Evolutionary conservation across 2,797 vertebrate species (phyloP).

Genomic region (Peromyscus attwateri): DNA sequence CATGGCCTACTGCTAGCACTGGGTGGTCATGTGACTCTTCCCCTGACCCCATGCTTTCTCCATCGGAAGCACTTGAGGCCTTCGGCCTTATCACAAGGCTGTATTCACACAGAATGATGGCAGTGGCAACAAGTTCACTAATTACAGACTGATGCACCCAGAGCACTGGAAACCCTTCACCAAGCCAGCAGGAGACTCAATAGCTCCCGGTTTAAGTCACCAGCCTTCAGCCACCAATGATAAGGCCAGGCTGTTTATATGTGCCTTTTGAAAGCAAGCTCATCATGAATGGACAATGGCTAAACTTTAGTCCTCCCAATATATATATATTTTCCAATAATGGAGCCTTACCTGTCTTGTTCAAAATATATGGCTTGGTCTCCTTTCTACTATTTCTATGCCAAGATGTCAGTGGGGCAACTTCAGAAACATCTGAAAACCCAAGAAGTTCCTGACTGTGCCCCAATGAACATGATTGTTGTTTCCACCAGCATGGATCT

Average conservation of each 20-base stretch:
- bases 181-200: neutral
- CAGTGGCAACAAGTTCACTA: neutral
- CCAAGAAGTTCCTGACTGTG: neutral
- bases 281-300: neutral
- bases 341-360: neutral
- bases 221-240: neutral
- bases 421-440: neutral
- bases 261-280: neutral
- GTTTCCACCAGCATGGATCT: neutral
- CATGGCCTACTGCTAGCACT: rapidly evolving
- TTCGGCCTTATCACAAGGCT: neutral
- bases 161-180: neutral
- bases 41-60: too few species aligned
- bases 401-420: neutral
- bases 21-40: too few species aligned
- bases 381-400: neutral
- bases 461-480: neutral
- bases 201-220: too few species aligned
- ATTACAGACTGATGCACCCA: neutral
- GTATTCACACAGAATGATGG: neutral
- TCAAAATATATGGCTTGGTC: neutral
- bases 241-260: neutral
- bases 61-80: neutral
- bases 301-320: neutral
- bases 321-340: neutral